A percentile compares a stretch with the other conserved stretches of the same genome.
phyloP scores from a whole-genome alignment of 2,113 vertebrate genomes.

The Aix galericulata region DNA sequence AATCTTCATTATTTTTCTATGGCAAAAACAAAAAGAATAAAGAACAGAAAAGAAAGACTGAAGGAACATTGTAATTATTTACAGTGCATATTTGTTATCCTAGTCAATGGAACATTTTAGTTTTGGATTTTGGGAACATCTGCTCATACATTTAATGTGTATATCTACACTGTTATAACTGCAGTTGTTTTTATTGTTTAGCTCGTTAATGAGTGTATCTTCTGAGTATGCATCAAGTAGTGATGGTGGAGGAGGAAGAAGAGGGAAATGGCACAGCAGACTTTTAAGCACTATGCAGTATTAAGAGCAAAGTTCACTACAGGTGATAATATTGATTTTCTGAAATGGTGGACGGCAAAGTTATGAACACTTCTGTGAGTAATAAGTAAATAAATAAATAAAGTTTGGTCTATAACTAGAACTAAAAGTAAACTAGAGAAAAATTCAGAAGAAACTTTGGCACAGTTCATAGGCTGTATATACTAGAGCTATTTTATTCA shows the following conservation, averaged over 20 bases:
- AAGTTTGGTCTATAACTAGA: not conserved
- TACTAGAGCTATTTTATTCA: not conserved
- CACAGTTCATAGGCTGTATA: not conserved
- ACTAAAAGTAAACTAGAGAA: not conserved
- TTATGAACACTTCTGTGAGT: not conserved
- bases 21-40: slow-evolving; percentile 35
- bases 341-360: not conserved
- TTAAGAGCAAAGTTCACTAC: not conserved
- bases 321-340: not conserved
- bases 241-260: not conserved
- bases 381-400: not conserved
- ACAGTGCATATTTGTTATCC: not conserved
- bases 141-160: slow-evolving; percentile 16
- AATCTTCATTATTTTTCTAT: slow-evolving; percentile 29
- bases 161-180: slow-evolving; percentile 3
- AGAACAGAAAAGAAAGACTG: not conserved
- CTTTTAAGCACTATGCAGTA: not conserved
- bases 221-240: not conserved
- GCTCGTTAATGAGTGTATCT: not conserved
- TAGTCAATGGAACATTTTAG: not conserved
- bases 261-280: not conserved
- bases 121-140: slow-evolving; percentile 36
- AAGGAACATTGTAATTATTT: slow-evolving; percentile 6
- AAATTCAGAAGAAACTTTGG: not conserved
- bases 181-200: not conserved